These are phyloP conservation scores for Drosophila parthenogenetica DNA, from an alignment of 2,888 invertebrate genomes.

Conservation along the genomic window DNA sequence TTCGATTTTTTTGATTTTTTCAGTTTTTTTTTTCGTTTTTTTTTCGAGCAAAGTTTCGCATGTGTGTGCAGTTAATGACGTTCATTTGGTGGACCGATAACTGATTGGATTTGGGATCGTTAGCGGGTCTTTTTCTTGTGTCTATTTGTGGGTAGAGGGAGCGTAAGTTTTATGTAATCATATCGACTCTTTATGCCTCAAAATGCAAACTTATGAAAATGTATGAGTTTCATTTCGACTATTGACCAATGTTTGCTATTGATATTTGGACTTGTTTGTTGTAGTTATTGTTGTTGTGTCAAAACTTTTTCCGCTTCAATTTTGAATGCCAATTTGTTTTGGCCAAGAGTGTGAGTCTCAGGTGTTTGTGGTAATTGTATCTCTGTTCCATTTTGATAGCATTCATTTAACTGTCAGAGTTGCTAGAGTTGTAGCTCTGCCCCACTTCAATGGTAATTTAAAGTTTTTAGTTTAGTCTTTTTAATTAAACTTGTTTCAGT, in stretches of 20 bases:
- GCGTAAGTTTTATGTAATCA: slow-evolving; percentile 66
- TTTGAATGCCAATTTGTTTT: slow-evolving; percentile 54
- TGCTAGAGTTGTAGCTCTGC: slow-evolving; percentile 27
- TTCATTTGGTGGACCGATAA: slow-evolving; percentile 47
- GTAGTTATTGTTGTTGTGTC: slow-evolving; percentile 35
- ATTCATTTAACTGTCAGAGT: slow-evolving; percentile 67
- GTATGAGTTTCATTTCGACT: slow-evolving; percentile 16
- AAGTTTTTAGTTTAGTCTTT: slow-evolving; percentile 13
- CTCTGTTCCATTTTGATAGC: slow-evolving; percentile 63
- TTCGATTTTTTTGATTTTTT: slow-evolving; percentile 3
- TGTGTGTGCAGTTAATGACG: slow-evolving; percentile 53
- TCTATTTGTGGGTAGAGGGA: not conserved
- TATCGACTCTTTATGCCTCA: slow-evolving; percentile 46
- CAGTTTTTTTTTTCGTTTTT: not conserved
- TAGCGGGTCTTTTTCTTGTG: slow-evolving; percentile 1
- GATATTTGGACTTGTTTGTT: slow-evolving; percentile 47
- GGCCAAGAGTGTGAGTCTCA: slow-evolving; percentile 28
- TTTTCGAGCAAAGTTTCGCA: slow-evolving; percentile 28
- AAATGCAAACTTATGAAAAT: slow-evolving; percentile 64
- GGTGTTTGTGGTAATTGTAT: slow-evolving; percentile 61
- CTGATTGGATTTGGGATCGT: slow-evolving; percentile 26
- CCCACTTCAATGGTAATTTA: slow-evolving; percentile 17
- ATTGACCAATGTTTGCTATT: slow-evolving; percentile 67
- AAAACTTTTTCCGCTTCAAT: slow-evolving; percentile 63
- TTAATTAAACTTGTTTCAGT: slow-evolving; percentile 26